Evolutionary conservation across 2,888 invertebrate genomes (phyloP).

Genomic region (Macrophya alboannulata): DNA sequence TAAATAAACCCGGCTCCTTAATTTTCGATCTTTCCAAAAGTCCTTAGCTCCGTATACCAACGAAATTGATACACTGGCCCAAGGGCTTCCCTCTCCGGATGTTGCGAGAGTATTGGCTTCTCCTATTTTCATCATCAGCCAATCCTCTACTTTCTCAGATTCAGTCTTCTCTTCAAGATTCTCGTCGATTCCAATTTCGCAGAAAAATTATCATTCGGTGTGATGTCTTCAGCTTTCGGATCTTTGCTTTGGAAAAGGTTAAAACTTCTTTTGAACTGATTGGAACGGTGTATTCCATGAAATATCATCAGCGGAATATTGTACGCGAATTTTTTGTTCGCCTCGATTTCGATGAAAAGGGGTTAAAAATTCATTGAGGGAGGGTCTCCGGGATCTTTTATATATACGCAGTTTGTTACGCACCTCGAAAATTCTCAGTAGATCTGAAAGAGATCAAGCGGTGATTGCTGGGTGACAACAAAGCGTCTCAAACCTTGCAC

Average conservation of each 20-base stretch:
- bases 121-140: background rate
- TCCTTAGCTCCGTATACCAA: background rate
- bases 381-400: conserved; percentile 1
- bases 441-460: conserved; percentile 18
- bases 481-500: conserved; percentile 44
- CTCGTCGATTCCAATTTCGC: background rate
- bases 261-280: background rate
- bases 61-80: conserved; percentile 33
- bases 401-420: conserved; percentile 24
- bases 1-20: background rate
- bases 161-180: background rate
- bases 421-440: background rate
- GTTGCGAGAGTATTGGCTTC: conserved; percentile 1
- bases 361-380: background rate
- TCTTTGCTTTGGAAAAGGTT: background rate
- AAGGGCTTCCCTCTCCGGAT: conserved; percentile 28
- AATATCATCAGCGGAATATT: background rate
- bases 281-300: background rate
- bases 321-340: background rate
- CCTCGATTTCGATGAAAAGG: background rate
- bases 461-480: conserved; percentile 43
- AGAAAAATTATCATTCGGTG: background rate
- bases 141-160: background rate
- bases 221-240: background rate
- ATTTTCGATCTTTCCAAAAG: conserved; percentile 1